Percentiles rank a stretch among this genome's conserved stretches.
These are phyloP conservation scores for Hydra vulgaris DNA, from an alignment of 30 jellyfish, hydroid and myxozoan species.

Conservation along the genomic window DNA sequence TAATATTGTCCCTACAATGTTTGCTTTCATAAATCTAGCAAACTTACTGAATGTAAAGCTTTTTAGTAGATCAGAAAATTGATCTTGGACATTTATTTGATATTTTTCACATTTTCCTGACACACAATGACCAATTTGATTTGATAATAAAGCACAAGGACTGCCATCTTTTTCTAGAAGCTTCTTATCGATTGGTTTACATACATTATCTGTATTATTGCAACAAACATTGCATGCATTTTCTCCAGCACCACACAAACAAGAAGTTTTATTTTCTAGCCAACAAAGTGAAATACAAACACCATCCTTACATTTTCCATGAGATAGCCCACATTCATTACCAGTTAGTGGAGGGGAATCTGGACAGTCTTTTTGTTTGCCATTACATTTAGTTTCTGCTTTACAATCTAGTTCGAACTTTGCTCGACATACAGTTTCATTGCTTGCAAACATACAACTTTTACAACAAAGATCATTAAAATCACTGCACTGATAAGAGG, in stretches of 20 bases:
- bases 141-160: not conserved
- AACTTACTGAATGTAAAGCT: constrained; percentile 73
- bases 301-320: constrained; percentile 68
- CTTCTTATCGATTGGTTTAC: constrained; percentile 8
- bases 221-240: constrained; percentile 73
- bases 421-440: constrained; percentile 56
- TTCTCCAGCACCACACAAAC: constrained; percentile 53
- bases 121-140: constrained; percentile 7
- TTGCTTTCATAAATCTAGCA: constrained; percentile 76
- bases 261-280: constrained; percentile 26
- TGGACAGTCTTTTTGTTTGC: constrained; percentile 43
- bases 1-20: constrained; percentile 68
- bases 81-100: constrained; percentile 52
- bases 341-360: constrained; percentile 48
- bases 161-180: constrained; percentile 22
- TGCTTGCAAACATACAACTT: constrained; percentile 42
- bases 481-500: constrained; percentile 36
- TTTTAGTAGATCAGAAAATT: constrained; percentile 34
- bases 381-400: constrained; percentile 74
- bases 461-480: constrained; percentile 66
- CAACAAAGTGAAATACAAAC: constrained; percentile 49
- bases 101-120: constrained; percentile 42
- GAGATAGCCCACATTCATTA: constrained; percentile 21
- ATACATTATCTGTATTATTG: constrained; percentile 10
- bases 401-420: constrained; percentile 49